Evolutionary conservation across 2,113 vertebrate species (phyloP).

Genomic region (Hucho hucho): DNA sequence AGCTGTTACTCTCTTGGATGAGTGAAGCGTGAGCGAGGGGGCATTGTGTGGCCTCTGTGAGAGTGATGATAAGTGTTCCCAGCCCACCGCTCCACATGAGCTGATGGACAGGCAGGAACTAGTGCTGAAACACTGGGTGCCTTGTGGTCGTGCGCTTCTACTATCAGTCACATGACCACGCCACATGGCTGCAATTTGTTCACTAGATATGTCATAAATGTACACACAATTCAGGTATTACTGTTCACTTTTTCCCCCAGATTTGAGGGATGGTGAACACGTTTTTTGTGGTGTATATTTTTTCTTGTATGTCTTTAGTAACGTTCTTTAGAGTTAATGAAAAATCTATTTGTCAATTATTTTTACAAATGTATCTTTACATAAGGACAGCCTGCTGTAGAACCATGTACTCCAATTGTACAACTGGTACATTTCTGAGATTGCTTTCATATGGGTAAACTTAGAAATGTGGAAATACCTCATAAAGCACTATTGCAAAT

Average conservation of each 20-base stretch:
- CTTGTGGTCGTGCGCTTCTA: constrained; percentile 62
- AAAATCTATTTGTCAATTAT: constrained; percentile 4
- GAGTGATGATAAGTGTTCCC: constrained; percentile 69
- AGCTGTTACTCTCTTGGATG: constrained; percentile 3
- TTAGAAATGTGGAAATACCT: constrained; percentile 51
- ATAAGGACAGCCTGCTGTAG: constrained; percentile 5
- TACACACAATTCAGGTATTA: constrained; percentile 73
- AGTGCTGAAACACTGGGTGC: constrained; percentile 67
- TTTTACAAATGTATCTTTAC: background rate
- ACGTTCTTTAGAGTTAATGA: background rate
- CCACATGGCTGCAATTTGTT: constrained; percentile 81
- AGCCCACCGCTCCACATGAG: constrained; percentile 64
- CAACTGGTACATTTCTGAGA: constrained; percentile 6
- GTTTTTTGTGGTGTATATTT: background rate
- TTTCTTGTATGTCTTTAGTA: background rate
- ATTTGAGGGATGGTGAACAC: background rate
- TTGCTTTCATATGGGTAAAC: constrained; percentile 21
- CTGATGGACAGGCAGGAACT: constrained; percentile 63
- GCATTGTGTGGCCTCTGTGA: background rate
- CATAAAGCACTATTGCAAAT: constrained; percentile 53
- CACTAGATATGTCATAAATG: constrained; percentile 79
- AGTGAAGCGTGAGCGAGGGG: background rate
- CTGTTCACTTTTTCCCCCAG: constrained; percentile 54
- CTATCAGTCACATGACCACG: constrained; percentile 49
- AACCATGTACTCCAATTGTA: background rate